Base-by-base conservation (phyloP, 2,888 invertebrate genomes). In the Cephonodes hylas region DNA sequence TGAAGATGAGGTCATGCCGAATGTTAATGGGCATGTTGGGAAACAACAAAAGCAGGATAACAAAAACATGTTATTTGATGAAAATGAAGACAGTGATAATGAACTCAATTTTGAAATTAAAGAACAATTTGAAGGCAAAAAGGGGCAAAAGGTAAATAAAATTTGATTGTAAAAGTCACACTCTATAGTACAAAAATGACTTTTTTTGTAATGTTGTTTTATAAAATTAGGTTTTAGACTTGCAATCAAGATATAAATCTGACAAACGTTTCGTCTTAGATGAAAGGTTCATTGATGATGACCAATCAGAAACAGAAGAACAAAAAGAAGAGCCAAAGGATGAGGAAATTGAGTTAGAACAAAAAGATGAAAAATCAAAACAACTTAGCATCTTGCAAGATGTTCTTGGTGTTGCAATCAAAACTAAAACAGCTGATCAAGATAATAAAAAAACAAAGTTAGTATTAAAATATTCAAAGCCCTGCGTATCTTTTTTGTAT, bases 211-310 rank as follows among this genome's bases (percentile, higher is more conserved):
- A 62, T 56, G 64, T 59, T 31, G 64, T 56, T 59, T 69, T 45
- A n/a, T n/a, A 65, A 63, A 63, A 67, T 65, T 74, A 95, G 95
- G 88, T 95, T 73, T 91, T 96, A 81, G 93, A 95, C 84, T 91
- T 97, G 71, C 96, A 97, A 91, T 93, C 94, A 56, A 94, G 93
- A 74, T 95, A 94, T 85, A 95, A 95, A 80, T 94, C 95, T 80
- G 97, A 97, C 88, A 93, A 95, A 74, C 93, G 97, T 77, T 97
- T 97, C 86, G 88, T 91, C 68, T 90, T 97, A 76, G 96, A 96
- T 86, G 93, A 95, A 73, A 94, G 95, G 69, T 97, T 97, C 83
- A 85, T 94, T 58, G 95, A 96, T 58, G 93, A 93, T 57, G 91
- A 93, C 84, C 84, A 59, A 64, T 45, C 79, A 58, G 80, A 86